Evolutionary conservation across 2,113 vertebrate species (phyloP).

Genomic region (Carassius auratus): DNA sequence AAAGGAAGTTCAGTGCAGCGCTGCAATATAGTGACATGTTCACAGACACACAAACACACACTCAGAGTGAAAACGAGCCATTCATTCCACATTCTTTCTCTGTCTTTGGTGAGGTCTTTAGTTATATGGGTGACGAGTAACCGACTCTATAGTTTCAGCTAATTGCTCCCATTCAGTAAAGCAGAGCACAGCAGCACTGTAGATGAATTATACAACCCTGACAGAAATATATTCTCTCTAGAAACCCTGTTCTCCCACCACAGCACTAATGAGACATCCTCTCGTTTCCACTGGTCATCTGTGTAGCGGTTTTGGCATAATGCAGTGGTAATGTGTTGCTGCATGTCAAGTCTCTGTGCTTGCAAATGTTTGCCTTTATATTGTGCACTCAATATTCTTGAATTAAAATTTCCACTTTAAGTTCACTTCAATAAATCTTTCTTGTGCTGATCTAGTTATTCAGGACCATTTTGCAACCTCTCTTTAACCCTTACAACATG

Average conservation of each 20-base stretch:
- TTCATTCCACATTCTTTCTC: conserved; percentile 20
- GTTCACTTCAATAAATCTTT: background rate
- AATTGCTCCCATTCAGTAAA: conserved; percentile 50
- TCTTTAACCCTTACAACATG: background rate
- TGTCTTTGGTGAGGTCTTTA: conserved; percentile 32
- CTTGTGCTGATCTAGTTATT: background rate
- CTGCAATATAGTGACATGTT: conserved; percentile 5
- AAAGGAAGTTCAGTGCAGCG: background rate
- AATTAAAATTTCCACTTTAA: background rate
- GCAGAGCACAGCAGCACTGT: background rate
- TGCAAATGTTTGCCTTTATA: background rate
- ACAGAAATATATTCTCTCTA: conserved; percentile 26
- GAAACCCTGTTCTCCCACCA: background rate
- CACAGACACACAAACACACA: conserved; percentile 26
- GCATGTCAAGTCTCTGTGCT: background rate
- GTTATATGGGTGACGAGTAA: conserved; percentile 18
- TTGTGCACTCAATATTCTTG: background rate
- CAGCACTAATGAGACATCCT: conserved; percentile 30
- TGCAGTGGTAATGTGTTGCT: background rate
- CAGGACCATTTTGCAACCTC: background rate
- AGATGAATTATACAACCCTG: conserved; percentile 23
- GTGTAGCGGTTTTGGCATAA: conserved; percentile 6
- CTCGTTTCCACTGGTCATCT: background rate
- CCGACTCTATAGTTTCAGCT: conserved; percentile 38
- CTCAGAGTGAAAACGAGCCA: background rate